Percentiles rank a stretch among this genome's conserved stretches.
Conservation (phyloP, 2,888 invertebrate genomes). For the Platycheirus albimanus region DNA sequence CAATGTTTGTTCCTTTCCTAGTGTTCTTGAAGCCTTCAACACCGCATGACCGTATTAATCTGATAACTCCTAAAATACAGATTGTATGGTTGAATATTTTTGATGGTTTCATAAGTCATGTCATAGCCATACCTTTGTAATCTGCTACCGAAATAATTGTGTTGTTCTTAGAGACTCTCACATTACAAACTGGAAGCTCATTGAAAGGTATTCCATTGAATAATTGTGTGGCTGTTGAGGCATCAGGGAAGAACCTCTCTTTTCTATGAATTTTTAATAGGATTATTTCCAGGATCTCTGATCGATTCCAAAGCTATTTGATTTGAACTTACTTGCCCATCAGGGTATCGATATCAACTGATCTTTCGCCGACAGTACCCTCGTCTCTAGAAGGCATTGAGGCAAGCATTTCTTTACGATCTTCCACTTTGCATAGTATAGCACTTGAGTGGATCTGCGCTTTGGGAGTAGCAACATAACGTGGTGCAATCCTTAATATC, state of each 20-base stretch:
- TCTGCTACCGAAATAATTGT: slow-evolving; percentile 92
- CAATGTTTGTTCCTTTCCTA: slow-evolving; percentile 97
- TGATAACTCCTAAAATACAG: slow-evolving; percentile 83
- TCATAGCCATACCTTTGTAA: slow-evolving; percentile 84
- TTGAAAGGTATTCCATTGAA: slow-evolving; percentile 91
- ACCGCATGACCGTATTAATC: slow-evolving; percentile 90
- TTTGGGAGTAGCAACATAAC: slow-evolving; percentile 33
- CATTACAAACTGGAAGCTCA: slow-evolving; percentile 92
- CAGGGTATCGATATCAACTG: slow-evolving; percentile 87
- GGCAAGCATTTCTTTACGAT: slow-evolving; percentile 84
- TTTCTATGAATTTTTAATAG: slow-evolving; percentile 83
- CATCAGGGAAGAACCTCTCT: slow-evolving; percentile 88
- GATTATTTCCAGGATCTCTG: not conserved
- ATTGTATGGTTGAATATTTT: too few relatives aligned
- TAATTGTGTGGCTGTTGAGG: slow-evolving; percentile 87
- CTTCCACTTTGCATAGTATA: slow-evolving; percentile 82
- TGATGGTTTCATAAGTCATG: too few relatives aligned
- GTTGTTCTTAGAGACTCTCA: slow-evolving; percentile 93
- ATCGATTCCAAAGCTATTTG: not conserved
- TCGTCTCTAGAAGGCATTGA: slow-evolving; percentile 86
- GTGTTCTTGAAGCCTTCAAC: slow-evolving; percentile 97
- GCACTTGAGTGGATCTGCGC: slow-evolving; percentile 76
- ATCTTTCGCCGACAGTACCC: slow-evolving; percentile 90
- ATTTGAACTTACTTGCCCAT: slow-evolving; percentile 84
- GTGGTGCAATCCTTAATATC: slow-evolving; percentile 69